A percentile compares a stretch with the other conserved stretches of the same genome.
Evolutionary conservation across 2,797 vertebrate genomes (phyloP).

Genomic region (Paratrypauchen microcephalus): DNA sequence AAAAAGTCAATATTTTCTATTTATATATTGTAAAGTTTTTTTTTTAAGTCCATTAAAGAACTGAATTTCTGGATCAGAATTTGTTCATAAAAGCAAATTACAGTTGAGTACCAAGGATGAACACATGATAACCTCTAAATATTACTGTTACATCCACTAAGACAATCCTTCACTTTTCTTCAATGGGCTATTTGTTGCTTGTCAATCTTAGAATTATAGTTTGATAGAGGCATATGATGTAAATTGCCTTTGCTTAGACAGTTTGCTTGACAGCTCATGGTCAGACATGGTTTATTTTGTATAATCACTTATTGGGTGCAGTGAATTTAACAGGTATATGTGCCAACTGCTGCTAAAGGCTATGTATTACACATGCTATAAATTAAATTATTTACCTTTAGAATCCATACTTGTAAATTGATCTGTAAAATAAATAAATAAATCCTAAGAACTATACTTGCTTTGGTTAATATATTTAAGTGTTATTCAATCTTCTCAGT

Average conservation of each 20-base stretch:
- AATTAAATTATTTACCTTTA: slow-evolving; percentile 32
- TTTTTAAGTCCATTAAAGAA: slow-evolving; percentile 38
- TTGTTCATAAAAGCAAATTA: slow-evolving; percentile 17
- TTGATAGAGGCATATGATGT: slow-evolving; percentile 15
- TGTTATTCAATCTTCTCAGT: neutral
- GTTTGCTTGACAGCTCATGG: neutral
- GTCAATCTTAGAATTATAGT: slow-evolving; percentile 4
- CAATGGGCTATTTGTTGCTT: slow-evolving; percentile 17
- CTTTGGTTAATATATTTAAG: neutral
- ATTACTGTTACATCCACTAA: slow-evolving; percentile 7
- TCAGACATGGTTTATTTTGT: slow-evolving; percentile 25
- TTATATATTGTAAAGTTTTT: slow-evolving; percentile 64
- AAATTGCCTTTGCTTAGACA: slow-evolving; percentile 18
- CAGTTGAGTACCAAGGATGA: neutral
- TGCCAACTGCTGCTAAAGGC: slow-evolving; percentile 23
- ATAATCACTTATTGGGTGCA: neutral
- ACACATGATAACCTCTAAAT: slow-evolving; percentile 33
- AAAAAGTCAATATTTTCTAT: slow-evolving; percentile 54
- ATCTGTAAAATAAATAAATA: slow-evolving; percentile 34
- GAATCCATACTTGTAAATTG: slow-evolving; percentile 55
- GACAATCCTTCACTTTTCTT: slow-evolving; percentile 37
- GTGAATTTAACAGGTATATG: neutral
- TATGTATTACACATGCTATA: slow-evolving; percentile 7
- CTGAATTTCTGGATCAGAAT: slow-evolving; percentile 21
- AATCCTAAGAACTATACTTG: slow-evolving; percentile 69